A percentile compares a stretch with the other conserved stretches of the same genome.
Conservation (phyloP, 2,113 vertebrate species). For the Gadus chalcogrammus region DNA sequence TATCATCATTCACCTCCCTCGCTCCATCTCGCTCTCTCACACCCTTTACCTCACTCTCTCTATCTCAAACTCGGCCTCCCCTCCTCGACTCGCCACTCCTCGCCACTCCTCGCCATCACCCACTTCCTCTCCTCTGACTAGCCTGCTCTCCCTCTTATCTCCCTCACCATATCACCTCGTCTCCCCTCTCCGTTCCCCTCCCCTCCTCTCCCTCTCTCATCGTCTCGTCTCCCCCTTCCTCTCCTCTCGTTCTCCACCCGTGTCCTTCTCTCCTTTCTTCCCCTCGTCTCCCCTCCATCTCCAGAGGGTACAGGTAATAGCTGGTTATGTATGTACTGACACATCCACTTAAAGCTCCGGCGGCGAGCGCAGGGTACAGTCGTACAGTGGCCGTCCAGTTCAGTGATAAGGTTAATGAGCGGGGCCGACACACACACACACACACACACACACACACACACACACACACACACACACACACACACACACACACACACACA, state of each 20-base stretch:
- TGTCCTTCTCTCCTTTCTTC: not conserved
- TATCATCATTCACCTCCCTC: constrained; percentile 48
- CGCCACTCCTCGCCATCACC: not conserved
- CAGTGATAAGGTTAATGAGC: constrained; percentile 67
- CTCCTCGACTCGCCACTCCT: not conserved
- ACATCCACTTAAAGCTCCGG: constrained; percentile 38
- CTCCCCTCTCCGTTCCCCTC: too few species aligned
- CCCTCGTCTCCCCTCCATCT: not conserved
- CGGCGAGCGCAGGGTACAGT: constrained; percentile 35
- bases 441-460: constrained; percentile 46
- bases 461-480: constrained; percentile 41
- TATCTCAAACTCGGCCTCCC: constrained; percentile 13
- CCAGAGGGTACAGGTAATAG: constrained; percentile 37
- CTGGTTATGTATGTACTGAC: constrained; percentile 57
- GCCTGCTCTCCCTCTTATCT: too few species aligned
- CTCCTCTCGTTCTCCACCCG: not conserved
- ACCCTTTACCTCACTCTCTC: too few species aligned
- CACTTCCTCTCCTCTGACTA: constrained; percentile 11
- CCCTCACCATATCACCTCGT: too few species aligned
- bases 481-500: constrained; percentile 54
- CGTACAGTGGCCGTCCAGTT: constrained; percentile 44
- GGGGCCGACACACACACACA: constrained; percentile 53
- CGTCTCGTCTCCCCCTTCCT: not conserved
- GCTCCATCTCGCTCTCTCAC: constrained; percentile 17
- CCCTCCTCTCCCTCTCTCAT: not conserved